Conservation (phyloP, 2,113 vertebrate species). For the Serinus canaria region DNA sequence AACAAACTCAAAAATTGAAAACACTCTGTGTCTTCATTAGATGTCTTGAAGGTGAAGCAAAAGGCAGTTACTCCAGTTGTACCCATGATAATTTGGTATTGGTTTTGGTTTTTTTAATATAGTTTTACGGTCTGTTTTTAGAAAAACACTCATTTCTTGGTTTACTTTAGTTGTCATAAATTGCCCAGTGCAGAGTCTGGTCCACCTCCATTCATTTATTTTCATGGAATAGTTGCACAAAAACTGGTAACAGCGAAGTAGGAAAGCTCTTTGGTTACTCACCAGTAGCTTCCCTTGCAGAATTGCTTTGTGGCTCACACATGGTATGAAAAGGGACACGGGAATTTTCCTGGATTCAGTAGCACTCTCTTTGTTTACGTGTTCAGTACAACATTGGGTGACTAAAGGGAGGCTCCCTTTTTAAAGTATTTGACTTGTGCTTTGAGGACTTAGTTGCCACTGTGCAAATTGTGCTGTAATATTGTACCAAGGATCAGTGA, state of each 20-base stretch:
- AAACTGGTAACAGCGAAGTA: neutral
- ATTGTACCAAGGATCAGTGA: conserved; percentile 73
- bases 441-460: conserved; percentile 53
- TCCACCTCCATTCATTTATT: conserved; percentile 30
- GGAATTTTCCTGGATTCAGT: conserved; percentile 41
- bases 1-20: neutral
- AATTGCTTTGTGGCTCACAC: conserved; percentile 49
- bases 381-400: conserved; percentile 25
- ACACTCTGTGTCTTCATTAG: conserved; percentile 12
- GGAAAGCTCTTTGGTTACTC: neutral
- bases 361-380: conserved; percentile 58
- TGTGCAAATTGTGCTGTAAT: conserved; percentile 73
- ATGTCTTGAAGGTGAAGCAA: conserved; percentile 4
- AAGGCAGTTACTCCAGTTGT: conserved; percentile 12
- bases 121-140: neutral
- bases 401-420: conserved; percentile 23
- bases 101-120: neutral
- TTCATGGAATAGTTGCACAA: conserved; percentile 26
- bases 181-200: conserved; percentile 26
- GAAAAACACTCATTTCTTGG: neutral
- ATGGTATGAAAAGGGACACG: neutral
- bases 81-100: neutral
- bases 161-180: conserved; percentile 20
- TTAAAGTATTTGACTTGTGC: conserved; percentile 55
- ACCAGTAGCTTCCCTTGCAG: conserved; percentile 37